These are phyloP conservation scores for Diaphora mendica DNA, from an alignment of 2,888 invertebrate species.

Conservation along the genomic window DNA sequence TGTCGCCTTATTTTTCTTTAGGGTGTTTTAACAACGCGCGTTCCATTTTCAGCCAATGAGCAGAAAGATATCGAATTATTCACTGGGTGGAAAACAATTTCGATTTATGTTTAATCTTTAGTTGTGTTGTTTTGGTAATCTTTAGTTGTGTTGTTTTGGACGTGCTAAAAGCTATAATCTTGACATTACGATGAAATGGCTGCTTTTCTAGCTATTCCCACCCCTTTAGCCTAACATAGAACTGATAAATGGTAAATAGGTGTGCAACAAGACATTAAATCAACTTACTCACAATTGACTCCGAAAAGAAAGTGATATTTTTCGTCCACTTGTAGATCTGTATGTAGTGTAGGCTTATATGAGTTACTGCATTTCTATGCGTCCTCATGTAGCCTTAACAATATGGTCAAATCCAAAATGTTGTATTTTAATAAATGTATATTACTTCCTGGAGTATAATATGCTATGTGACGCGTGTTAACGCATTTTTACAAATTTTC, in stretches of 20 bases:
- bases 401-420: not conserved
- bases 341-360: no score
- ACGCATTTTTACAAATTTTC: no score
- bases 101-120: not conserved
- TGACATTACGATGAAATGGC: not conserved
- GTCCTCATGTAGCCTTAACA: no score
- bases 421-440: not conserved
- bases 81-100: constrained; percentile 1
- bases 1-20: constrained; percentile 15
- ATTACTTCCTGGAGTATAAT: no score
- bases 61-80: constrained; percentile 19
- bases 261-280: not conserved
- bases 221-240: not conserved
- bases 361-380: no score
- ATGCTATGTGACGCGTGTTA: no score
- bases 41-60: constrained; percentile 18
- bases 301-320: not conserved
- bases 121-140: constrained; percentile 1
- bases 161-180: not conserved
- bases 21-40: constrained; percentile 12
- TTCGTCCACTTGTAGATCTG: not conserved
- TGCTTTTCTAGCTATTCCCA: not conserved
- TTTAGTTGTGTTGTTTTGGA: not conserved
- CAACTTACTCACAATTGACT: not conserved
- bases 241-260: not conserved